Conservation (phyloP, 2,888 invertebrate genomes). For the Torymus texanus region DNA sequence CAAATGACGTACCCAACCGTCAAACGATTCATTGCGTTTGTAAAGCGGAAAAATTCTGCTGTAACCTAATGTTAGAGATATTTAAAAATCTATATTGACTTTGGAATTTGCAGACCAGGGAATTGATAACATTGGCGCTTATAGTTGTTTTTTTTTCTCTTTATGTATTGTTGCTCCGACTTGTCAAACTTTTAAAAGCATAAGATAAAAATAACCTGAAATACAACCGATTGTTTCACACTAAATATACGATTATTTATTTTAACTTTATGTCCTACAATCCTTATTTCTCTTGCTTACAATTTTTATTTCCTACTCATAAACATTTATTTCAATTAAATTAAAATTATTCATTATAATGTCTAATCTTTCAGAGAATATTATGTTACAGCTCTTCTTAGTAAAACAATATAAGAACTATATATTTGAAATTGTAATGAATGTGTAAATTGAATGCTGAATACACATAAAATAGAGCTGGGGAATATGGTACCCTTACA, state of each 20-base stretch:
- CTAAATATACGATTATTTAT: conserved; percentile 28
- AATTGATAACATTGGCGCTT: conserved; percentile 51
- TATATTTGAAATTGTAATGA: too few relatives aligned
- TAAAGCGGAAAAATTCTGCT: conserved; percentile 42
- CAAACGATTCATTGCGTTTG: conserved; percentile 28
- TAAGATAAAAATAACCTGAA: conserved; percentile 57
- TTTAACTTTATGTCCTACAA: conserved; percentile 10
- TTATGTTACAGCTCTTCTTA: too few relatives aligned
- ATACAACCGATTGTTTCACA: conserved; percentile 64
- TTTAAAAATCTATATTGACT: conserved; percentile 21
- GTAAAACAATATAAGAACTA: too few relatives aligned
- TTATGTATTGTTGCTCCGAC: conserved; percentile 58
- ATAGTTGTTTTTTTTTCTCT: conserved; percentile 58
- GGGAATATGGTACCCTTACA: too few relatives aligned
- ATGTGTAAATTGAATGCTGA: too few relatives aligned
- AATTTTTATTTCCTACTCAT: too few relatives aligned
- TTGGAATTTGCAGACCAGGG: conserved; percentile 11
- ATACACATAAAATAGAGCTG: too few relatives aligned
- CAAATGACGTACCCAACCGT: conserved; percentile 31
- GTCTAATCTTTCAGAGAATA: too few relatives aligned
- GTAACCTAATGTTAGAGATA: conserved; percentile 30
- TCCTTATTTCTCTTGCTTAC: background rate
- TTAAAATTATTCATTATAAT: too few relatives aligned
- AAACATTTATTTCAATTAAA: too few relatives aligned
- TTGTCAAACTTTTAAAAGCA: conserved; percentile 56